phyloP scores from a whole-genome alignment of 1,140 invertebrate genomes.

The Ceratoteleas bidentatus region DNA sequence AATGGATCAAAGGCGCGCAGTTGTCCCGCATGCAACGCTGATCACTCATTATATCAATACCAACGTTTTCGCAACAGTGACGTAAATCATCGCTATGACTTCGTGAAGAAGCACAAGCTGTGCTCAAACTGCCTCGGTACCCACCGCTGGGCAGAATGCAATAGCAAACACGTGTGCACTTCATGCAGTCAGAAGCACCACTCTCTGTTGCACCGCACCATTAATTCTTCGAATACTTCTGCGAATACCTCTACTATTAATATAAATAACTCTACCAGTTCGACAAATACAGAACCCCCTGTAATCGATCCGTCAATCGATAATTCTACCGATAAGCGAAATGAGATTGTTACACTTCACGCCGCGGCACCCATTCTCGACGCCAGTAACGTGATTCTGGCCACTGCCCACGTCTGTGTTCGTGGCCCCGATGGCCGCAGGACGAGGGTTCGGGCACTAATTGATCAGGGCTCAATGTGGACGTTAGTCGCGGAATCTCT shows the following conservation, averaged over 20 bases:
- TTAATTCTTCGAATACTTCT: no score
- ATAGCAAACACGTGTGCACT: not conserved
- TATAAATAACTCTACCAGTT: no score
- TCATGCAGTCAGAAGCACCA: constrained; percentile 13
- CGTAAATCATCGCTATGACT: not conserved
- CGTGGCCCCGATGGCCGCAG: not conserved
- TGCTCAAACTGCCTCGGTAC: constrained; percentile 11
- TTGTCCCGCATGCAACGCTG: not conserved
- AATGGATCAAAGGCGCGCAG: no score
- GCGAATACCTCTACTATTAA: no score
- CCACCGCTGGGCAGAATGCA: constrained; percentile 13
- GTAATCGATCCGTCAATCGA: no score
- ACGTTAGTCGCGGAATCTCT: no score
- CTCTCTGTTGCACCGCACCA: not conserved
- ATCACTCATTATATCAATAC: constrained; percentile 12
- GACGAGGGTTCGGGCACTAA: not conserved
- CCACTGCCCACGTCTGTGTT: constrained; percentile 1
- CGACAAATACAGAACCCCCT: no score
- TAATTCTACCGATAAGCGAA: no score
- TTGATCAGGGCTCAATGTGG: no score
- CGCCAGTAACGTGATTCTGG: not conserved
- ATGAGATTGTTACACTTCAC: no score
- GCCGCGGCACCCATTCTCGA: no score
- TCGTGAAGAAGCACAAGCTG: constrained; percentile 13
- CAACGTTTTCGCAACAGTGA: not conserved